Evolutionary conservation across 2,113 vertebrate genomes (phyloP), one percentile per base, ranked within the genome.

Genomic region (Brachyhypopomus occidentalis): DNA sequence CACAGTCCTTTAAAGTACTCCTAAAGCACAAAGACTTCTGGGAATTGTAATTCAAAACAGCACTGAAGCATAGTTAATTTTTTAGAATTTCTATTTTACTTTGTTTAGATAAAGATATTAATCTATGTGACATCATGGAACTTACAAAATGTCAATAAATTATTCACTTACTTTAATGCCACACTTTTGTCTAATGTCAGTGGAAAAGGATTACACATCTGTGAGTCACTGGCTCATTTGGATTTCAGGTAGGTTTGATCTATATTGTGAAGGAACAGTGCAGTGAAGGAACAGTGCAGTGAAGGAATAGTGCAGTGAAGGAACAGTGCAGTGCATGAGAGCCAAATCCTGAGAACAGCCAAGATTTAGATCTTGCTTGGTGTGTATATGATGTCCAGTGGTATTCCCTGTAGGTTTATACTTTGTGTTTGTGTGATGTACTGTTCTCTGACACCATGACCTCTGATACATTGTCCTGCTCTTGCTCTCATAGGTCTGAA

Each of bases 11-110:
- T 52, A 52, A 52, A 14, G 12, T 12, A 12, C 45, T 14, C 12
- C 45, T 14, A 52, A 52, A 52, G 45, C 12, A 14, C 12, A 52
- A 52, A 82, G 76, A 87, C 77, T 80, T 83, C 79, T 83, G 70
- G 64, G 27, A 70, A 80, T 84, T 76, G 6, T 64, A 19, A 63
- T 78, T 55, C 56, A 78, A 69, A 72, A 88, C 88, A 83, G 86
- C 84, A 84, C 79, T 71, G 78, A 73, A 79, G 66, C 72, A 72
- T 66, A 36, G 91, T 93, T 92, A 92, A 92, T n/a, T n/a, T n/a
- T n/a, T n/a, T 92, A 92, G 89, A 89, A 92, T 92, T 94, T 90
- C 86, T 75, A 84, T 90, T 92, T 92, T 90, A 90, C 93, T 84
- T 91, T 88, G 87, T 90, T 82, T 85, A 79, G 91, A 87, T 88